Evolutionary conservation across 2,113 vertebrate genomes (phyloP).

Genomic region (Colistium nudipinnis): DNA sequence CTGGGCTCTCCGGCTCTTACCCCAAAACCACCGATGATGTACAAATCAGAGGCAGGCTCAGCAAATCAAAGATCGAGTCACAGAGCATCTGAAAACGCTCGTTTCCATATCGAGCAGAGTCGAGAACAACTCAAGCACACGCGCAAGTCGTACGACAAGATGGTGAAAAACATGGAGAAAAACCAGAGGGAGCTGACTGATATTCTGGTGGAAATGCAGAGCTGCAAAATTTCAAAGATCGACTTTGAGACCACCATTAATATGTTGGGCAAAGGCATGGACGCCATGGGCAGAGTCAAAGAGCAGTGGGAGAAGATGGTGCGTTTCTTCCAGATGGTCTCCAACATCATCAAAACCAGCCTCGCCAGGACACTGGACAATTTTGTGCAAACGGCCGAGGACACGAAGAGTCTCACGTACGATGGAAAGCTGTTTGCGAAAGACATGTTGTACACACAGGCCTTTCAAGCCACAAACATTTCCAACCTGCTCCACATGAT

Average conservation of each 20-base stretch:
- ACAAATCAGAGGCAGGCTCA: neutral
- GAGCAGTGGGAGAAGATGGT: slow-evolving; percentile 9
- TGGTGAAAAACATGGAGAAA: neutral
- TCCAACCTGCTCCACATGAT: slow-evolving; percentile 3
- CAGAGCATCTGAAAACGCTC: neutral
- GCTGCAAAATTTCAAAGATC: neutral
- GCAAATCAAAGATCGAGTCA: neutral
- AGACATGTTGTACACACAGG: neutral
- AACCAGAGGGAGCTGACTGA: neutral
- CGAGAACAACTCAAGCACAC: neutral
- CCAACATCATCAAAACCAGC: neutral
- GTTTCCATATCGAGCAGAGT: neutral
- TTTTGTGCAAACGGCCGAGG: neutral
- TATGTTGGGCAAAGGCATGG: neutral
- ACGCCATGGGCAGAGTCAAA: neutral
- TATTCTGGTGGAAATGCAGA: neutral
- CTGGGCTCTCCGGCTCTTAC: neutral
- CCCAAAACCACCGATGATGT: neutral
- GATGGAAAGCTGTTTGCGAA: neutral
- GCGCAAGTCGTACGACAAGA: neutral
- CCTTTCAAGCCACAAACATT: slow-evolving; percentile 9
- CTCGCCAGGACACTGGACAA: neutral
- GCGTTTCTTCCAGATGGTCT: slow-evolving; percentile 3
- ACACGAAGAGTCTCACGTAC: neutral
- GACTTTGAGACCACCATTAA: neutral